These are phyloP conservation scores for Acanthosepion lycidas DNA, from an alignment of 2,888 invertebrate genomes.

Conservation along the genomic window DNA sequence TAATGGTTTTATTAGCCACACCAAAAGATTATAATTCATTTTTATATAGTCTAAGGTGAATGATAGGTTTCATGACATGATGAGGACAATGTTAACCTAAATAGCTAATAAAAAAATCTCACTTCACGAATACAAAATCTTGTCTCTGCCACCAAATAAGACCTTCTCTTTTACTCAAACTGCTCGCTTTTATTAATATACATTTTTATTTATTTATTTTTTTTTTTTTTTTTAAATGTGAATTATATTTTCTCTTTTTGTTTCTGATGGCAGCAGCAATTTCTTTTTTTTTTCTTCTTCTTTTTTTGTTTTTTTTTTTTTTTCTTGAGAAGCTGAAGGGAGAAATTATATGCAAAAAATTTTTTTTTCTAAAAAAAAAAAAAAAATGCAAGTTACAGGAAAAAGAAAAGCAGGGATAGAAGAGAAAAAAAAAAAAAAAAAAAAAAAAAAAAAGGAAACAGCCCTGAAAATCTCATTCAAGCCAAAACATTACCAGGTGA, in stretches of 20 bases:
- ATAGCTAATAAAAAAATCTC: too few species aligned
- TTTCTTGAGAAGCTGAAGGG: constrained; percentile 16
- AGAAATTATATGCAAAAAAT: not conserved
- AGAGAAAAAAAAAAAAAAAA: too few species aligned
- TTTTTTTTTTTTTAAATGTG: not conserved
- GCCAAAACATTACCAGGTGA: constrained; percentile 54
- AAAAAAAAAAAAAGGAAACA: not conserved
- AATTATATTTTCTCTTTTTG: too few species aligned
- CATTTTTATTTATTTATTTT: not conserved
- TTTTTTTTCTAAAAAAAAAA: not conserved
- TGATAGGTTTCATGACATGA: too few species aligned
- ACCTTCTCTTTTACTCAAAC: not conserved
- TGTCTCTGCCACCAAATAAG: too few species aligned
- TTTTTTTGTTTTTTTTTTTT: not conserved
- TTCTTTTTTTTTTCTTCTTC: not conserved
- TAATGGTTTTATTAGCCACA: too few species aligned
- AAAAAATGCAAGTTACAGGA: not conserved
- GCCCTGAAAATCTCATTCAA: not conserved
- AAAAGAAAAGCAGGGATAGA: too few species aligned
- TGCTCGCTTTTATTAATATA: not conserved
- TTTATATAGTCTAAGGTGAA: too few species aligned
- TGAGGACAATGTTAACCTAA: too few species aligned
- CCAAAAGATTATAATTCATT: too few species aligned
- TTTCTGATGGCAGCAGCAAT: too few species aligned
- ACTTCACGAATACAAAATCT: too few species aligned